These are phyloP conservation scores for Siniperca chuatsi DNA, from an alignment of 2,113 vertebrate species.

Conservation along the genomic window DNA sequence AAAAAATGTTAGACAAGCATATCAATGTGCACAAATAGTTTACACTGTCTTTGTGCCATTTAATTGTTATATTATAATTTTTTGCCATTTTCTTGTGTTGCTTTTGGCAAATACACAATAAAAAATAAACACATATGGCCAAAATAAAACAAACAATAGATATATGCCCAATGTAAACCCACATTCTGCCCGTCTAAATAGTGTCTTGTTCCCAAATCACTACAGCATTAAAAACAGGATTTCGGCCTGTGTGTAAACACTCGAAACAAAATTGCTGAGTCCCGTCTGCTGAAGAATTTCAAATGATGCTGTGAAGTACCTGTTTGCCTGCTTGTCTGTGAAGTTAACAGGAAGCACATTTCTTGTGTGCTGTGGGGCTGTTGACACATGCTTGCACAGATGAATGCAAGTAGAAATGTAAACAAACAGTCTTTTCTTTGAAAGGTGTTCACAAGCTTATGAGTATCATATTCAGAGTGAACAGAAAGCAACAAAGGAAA, in stretches of 20 bases:
- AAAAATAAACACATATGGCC: background rate
- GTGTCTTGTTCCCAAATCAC: background rate
- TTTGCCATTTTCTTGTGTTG: background rate
- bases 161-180: background rate
- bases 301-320: constrained; percentile 1
- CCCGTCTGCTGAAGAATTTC: background rate
- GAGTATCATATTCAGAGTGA: background rate
- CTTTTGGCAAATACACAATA: background rate
- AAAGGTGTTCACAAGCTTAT: constrained; percentile 4
- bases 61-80: background rate
- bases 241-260: background rate
- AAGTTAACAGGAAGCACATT: constrained; percentile 22
- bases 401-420: constrained; percentile 13
- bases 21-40: background rate
- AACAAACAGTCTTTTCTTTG: constrained; percentile 9
- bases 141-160: background rate
- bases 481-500: background rate
- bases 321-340: constrained; percentile 38
- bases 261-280: background rate
- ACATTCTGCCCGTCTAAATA: background rate
- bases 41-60: no score
- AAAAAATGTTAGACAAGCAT: background rate
- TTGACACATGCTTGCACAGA: constrained; percentile 15
- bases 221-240: background rate
- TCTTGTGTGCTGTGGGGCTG: constrained; percentile 18